Evolutionary conservation across 2,113 vertebrate species (phyloP).

Genomic region (Brachyistius frenatus): DNA sequence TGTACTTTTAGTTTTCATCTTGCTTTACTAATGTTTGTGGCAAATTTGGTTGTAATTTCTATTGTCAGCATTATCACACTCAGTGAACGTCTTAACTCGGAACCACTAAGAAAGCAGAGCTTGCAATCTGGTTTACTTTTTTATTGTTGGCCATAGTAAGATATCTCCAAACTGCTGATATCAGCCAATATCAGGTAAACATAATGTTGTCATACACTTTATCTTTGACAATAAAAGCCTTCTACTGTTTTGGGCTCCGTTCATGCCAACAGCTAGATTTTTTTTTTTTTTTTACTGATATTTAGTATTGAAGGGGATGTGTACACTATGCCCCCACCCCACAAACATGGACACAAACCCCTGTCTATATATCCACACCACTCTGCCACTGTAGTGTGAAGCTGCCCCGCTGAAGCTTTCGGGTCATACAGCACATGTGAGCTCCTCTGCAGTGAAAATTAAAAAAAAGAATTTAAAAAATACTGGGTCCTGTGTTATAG

Average conservation of each 20-base stretch:
- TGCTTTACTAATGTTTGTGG: neutral
- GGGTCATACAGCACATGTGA: slow-evolving; percentile 19
- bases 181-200: neutral
- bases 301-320: neutral
- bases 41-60: neutral
- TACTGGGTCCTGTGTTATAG: slow-evolving; percentile 31
- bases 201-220: neutral
- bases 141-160: neutral
- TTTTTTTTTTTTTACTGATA: too few relatives aligned
- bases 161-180: slow-evolving; percentile 1
- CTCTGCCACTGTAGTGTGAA: neutral
- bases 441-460: slow-evolving; percentile 18
- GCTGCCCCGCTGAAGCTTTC: neutral
- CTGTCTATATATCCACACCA: neutral
- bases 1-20: neutral
- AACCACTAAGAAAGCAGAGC: neutral
- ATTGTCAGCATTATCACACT: neutral
- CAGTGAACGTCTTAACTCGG: neutral
- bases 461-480: slow-evolving; percentile 43
- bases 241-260: neutral
- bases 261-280: neutral
- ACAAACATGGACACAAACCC: neutral
- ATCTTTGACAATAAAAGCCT: neutral
- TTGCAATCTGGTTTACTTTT: neutral
- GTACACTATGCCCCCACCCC: neutral